phyloP scores from a whole-genome alignment of 2,113 vertebrate species.

The Poeciliopsis retropinna region DNA sequence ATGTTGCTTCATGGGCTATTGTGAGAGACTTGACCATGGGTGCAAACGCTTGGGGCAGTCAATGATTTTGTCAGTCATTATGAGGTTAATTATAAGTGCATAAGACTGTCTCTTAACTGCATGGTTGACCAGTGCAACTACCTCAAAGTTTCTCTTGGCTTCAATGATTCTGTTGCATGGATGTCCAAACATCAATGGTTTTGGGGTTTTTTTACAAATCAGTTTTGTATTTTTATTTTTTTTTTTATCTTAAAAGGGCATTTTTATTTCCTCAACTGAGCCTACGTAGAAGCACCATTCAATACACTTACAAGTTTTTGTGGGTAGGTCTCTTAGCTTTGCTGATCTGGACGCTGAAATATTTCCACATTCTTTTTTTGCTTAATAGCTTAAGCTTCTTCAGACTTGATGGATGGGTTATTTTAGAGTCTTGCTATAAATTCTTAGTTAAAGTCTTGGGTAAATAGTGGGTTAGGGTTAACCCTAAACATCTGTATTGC shows the following conservation, averaged over 20 bases:
- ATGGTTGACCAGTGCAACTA: slow-evolving; percentile 36
- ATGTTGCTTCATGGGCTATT: slow-evolving; percentile 30
- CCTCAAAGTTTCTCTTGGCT: slow-evolving; percentile 35
- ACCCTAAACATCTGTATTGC: not conserved
- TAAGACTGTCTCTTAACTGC: slow-evolving; percentile 19
- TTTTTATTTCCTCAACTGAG: not conserved
- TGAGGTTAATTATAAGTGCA: slow-evolving; percentile 45
- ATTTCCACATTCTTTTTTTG: no score
- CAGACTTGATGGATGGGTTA: not conserved
- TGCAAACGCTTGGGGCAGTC: slow-evolving; percentile 17
- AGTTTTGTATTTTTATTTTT: no score
- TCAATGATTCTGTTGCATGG: not conserved
- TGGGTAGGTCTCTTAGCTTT: not conserved
- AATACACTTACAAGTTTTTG: not conserved
- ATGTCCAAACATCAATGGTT: not conserved
- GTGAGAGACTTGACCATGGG: slow-evolving; percentile 39
- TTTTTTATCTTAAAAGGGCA: no score
- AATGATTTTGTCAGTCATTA: slow-evolving; percentile 27
- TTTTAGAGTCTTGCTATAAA: no score
- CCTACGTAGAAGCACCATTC: not conserved
- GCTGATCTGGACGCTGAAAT: no score
- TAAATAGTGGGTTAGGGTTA: not conserved
- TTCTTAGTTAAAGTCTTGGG: no score
- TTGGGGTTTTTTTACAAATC: no score
- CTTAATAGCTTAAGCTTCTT: not conserved